phyloP scores from a whole-genome alignment of 2,888 invertebrate genomes.

The Brenthis hecate region DNA sequence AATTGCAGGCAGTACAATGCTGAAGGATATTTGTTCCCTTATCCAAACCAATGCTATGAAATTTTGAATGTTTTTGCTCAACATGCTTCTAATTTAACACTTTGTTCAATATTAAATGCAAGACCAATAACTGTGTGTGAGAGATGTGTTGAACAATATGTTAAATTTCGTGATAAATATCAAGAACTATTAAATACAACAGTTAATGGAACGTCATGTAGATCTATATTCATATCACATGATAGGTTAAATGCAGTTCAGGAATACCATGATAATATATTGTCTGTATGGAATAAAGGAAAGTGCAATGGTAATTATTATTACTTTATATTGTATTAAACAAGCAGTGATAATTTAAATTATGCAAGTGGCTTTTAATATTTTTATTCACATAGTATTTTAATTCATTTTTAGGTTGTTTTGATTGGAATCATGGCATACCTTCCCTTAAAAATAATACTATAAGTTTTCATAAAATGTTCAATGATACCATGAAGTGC shows the following conservation, averaged over 20 bases:
- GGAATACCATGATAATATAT: constrained; percentile 79
- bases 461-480: constrained; percentile 70
- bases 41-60: constrained; percentile 54
- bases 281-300: constrained; percentile 83
- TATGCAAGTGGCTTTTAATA: background rate
- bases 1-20: constrained; percentile 45
- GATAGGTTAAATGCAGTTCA: constrained; percentile 84
- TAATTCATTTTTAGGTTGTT: constrained; percentile 78
- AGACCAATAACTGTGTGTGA: constrained; percentile 84
- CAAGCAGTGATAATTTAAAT: background rate
- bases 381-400: background rate
- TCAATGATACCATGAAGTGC: constrained; percentile 71
- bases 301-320: constrained; percentile 82
- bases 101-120: constrained; percentile 83
- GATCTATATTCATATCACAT: constrained; percentile 81
- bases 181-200: constrained; percentile 67
- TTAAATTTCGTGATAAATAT: constrained; percentile 76
- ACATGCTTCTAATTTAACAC: constrained; percentile 81
- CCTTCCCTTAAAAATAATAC: constrained; percentile 77
- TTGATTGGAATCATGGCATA: constrained; percentile 65
- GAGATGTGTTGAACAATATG: constrained; percentile 80
- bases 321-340: constrained; percentile 1
- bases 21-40: constrained; percentile 42
- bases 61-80: constrained; percentile 75
- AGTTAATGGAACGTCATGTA: constrained; percentile 82